Conservation (phyloP, 2,113 vertebrate genomes). For the Bungarus multicinctus region DNA sequence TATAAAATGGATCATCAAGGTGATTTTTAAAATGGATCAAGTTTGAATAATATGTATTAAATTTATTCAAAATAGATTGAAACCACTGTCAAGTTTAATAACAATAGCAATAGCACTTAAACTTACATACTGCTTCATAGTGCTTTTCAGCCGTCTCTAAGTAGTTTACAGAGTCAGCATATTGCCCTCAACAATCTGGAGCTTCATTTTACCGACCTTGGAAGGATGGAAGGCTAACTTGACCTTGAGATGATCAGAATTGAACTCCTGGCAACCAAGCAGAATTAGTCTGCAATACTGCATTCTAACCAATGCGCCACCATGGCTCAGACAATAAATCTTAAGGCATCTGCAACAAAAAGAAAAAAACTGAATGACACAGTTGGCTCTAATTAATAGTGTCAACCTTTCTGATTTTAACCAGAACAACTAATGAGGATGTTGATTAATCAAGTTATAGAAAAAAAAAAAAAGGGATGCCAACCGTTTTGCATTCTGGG, state of each 20-base stretch:
- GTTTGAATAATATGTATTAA: not conserved
- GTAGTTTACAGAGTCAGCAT: no score
- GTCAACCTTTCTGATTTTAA: not conserved
- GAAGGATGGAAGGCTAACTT: no score
- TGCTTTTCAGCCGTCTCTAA: no score
- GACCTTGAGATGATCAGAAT: no score
- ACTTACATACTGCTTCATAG: no score
- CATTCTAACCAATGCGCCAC: no score
- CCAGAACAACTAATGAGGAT: not conserved
- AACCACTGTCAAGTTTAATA: not conserved
- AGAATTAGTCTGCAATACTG: no score
- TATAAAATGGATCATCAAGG: not conserved
- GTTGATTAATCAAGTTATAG: not conserved
- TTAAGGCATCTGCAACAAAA: not conserved
- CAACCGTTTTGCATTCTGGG: not conserved
- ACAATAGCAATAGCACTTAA: no score
- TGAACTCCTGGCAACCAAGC: no score
- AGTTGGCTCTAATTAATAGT: not conserved
- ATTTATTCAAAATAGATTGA: not conserved
- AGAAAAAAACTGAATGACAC: not conserved
- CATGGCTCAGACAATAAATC: not conserved
- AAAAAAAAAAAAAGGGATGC: not conserved
- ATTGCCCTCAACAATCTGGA: no score
- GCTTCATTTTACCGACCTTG: no score
- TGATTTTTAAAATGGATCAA: not conserved